Evolutionary conservation across 92 coral and sea anemone genomes (phyloP), one percentile per base, ranked within the genome.

Genomic region (Porites lobata): DNA sequence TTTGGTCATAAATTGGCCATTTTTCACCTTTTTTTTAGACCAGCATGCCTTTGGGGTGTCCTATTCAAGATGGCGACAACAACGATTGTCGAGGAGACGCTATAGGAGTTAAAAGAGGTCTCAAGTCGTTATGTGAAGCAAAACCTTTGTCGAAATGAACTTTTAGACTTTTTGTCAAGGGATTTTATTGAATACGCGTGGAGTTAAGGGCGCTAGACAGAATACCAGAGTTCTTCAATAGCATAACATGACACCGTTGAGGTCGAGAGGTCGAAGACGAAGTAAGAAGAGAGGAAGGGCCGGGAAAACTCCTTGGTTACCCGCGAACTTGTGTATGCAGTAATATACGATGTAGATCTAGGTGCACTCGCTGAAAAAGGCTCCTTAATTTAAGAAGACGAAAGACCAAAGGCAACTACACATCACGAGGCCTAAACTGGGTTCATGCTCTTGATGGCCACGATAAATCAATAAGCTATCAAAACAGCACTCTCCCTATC

Each of bases 401-500:
- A 29, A 29, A 29, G 32, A 1, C 32, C 32, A 29, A 29, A 29
- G 90, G 87, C 68, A 81, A 90, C 84, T 85, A 75, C 80, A 86
- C 69, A 65, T 85, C 90, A 80, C 81, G 80, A 50, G 87, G 88
- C 62, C 71, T 79, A 19, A 80, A 87, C 87, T 80, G 63, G 22
- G 82, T 72, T 38, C 86, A 88, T 59, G 76, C 87, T 29, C 92
- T 76, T 29, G 88, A 83, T 83, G 84, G 83, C 73, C 88, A 82
- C 82, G 87, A 73, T 71, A 73, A 90, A 76, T 50, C 67, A 21
- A 81, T 86, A 80, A 84, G 93, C 8, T 86, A 78, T 86, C 90
- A 80, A 57, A 86, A 81, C 32, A 29, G 65, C 69, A 90, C 90
- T n/a, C 80, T 90, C 64, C 87, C 79, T 12, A 73, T 90, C 54